A percentile compares a stretch with the other conserved stretches of the same genome.
phyloP scores from a whole-genome alignment of 23 tunicate genomes.

The Trididemnum miniatum region DNA sequence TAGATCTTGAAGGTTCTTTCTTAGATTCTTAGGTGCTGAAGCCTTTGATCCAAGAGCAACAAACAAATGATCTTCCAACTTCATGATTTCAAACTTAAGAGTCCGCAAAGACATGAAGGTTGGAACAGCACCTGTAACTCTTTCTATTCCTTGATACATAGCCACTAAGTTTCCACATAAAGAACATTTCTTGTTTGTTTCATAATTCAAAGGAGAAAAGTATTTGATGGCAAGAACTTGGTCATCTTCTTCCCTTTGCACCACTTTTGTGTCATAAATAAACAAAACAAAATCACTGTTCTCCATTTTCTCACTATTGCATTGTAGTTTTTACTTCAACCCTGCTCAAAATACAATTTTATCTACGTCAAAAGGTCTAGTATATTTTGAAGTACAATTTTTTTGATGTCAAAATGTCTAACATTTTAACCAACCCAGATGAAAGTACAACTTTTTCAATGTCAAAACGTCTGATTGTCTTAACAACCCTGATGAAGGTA shows the following conservation, averaged over 20 bases:
- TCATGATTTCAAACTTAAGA: neutral
- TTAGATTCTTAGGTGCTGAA: neutral
- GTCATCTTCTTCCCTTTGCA: slow-evolving; percentile 31
- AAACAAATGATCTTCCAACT: neutral
- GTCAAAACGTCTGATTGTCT: too few relatives aligned
- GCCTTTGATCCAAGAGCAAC: neutral
- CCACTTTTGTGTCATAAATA: slow-evolving; percentile 27
- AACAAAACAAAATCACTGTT: slow-evolving; percentile 15
- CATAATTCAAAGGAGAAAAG: slow-evolving; percentile 14
- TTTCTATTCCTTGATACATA: neutral
- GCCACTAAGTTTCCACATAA: slow-evolving; percentile 39
- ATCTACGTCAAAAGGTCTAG: too few relatives aligned
- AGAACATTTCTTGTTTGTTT: slow-evolving; percentile 18
- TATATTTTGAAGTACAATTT: too few relatives aligned
- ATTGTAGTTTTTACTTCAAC: too few relatives aligned
- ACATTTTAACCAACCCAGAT: too few relatives aligned
- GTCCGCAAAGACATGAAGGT: slow-evolving; percentile 15
- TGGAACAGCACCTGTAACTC: neutral
- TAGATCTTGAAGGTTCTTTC: neutral
- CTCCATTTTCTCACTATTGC: too few relatives aligned
- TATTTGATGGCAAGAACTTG: slow-evolving; percentile 29
- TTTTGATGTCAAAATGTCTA: too few relatives aligned
- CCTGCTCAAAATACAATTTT: too few relatives aligned
- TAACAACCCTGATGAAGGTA: too few relatives aligned
- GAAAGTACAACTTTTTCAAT: too few relatives aligned